Percentiles rank a stretch among this genome's conserved stretches.
These are phyloP conservation scores for Distichodus sexfasciatus DNA, from an alignment of 2,797 vertebrate species.

Conservation along the genomic window DNA sequence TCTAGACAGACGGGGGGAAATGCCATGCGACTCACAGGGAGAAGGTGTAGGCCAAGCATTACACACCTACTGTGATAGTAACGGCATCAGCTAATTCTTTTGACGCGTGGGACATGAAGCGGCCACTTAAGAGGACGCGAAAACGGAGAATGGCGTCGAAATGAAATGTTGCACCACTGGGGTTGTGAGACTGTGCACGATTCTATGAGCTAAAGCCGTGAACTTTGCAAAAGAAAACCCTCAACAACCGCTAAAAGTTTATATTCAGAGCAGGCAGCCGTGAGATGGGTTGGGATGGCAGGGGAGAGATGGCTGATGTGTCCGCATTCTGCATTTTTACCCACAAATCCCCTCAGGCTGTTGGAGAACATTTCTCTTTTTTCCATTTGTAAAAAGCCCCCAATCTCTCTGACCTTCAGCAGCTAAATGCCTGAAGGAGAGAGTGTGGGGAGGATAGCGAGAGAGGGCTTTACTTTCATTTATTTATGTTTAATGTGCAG, in stretches of 20 bases:
- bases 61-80: conserved; percentile 24
- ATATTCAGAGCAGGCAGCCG: conserved; percentile 25
- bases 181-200: background rate
- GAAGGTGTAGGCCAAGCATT: conserved; percentile 8
- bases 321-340: conserved; percentile 14
- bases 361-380: conserved; percentile 43
- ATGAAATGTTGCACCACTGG: background rate
- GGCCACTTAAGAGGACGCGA: background rate
- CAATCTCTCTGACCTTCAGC: conserved; percentile 53
- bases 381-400: conserved; percentile 55
- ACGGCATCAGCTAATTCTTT: conserved; percentile 23
- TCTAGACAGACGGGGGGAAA: conserved; percentile 11
- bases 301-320: conserved; percentile 12
- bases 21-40: background rate
- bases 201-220: conserved; percentile 2
- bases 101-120: background rate
- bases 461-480: conserved; percentile 54
- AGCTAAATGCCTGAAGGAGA: conserved; percentile 39
- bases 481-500: conserved; percentile 62
- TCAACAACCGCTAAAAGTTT: conserved; percentile 15
- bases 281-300: conserved; percentile 25
- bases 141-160: background rate
- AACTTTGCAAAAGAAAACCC: conserved; percentile 1
- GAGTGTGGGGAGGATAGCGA: conserved; percentile 2
- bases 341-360: conserved; percentile 31